Percentiles rank a stretch among this genome's conserved stretches.
phyloP scores from a whole-genome alignment of 2,888 invertebrate species.

The Mellilla xanthometata region DNA sequence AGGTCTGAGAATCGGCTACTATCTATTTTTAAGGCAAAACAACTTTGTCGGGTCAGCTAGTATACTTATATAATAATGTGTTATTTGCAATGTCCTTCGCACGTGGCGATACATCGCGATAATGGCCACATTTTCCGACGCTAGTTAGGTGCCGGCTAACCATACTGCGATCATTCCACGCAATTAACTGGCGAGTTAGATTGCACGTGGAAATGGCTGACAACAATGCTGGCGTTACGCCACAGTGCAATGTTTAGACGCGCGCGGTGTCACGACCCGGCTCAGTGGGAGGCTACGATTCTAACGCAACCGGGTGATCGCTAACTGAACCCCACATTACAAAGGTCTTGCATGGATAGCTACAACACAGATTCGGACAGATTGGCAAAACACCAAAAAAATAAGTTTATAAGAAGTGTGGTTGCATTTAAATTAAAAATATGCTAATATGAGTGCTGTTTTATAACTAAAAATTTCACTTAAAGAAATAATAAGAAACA shows the following conservation, averaged over 20 bases:
- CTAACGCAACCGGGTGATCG: slow-evolving; percentile 61
- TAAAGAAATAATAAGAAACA: no score
- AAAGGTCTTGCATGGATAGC: slow-evolving; percentile 49
- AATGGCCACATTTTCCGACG: slow-evolving; percentile 57
- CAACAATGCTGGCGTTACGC: slow-evolving; percentile 61
- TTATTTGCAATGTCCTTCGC: slow-evolving; percentile 50
- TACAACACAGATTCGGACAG: no score
- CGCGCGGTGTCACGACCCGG: slow-evolving; percentile 64
- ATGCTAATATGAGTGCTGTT: no score
- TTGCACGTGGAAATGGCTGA: slow-evolving; percentile 59
- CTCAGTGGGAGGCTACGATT: slow-evolving; percentile 52
- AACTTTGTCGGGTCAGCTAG: no score
- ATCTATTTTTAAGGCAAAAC: no score
- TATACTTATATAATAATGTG: slow-evolving; percentile 31
- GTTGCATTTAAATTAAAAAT: no score
- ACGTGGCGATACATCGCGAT: slow-evolving; percentile 49
- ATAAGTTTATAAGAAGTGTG: no score
- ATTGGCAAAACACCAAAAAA: no score
- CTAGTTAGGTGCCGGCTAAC: slow-evolving; percentile 39
- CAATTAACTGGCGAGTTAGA: slow-evolving; percentile 54
- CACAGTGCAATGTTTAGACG: slow-evolving; percentile 54
- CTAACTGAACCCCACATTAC: slow-evolving; percentile 61
- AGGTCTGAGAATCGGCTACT: no score
- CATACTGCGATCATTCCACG: slow-evolving; percentile 46
- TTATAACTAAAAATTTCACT: no score